phyloP scores from a whole-genome alignment of 2,113 vertebrate species.

The Proteles cristata region DNA sequence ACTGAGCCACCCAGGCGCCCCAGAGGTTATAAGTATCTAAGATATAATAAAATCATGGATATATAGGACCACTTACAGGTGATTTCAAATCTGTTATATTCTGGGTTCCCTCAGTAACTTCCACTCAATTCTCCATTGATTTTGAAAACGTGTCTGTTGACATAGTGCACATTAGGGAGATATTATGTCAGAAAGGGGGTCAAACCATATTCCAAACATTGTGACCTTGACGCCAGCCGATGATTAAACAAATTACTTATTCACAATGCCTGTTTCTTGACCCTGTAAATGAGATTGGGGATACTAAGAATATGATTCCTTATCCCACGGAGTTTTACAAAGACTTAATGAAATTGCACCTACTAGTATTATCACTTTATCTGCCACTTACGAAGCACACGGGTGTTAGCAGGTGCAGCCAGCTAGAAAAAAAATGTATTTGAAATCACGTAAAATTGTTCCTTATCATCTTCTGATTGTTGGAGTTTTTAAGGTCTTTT shows the following conservation, averaged over 20 bases:
- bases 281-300: not conserved
- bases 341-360: not conserved
- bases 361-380: fast-evolving
- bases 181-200: not conserved
- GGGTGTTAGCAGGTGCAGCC: fast-evolving
- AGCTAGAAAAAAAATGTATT: not conserved
- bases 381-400: fast-evolving
- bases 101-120: not conserved
- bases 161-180: not conserved
- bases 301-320: fast-evolving
- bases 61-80: not conserved
- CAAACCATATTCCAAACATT: not conserved
- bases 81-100: not conserved
- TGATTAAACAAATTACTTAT: too few species aligned
- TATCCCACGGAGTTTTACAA: not conserved
- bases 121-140: not conserved
- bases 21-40: not conserved
- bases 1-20: too few species aligned
- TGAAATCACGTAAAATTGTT: not conserved
- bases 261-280: not conserved
- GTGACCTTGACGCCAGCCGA: not conserved
- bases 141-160: not conserved
- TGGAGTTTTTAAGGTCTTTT: not conserved
- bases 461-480: not conserved
- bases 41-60: not conserved